phyloP scores from a whole-genome alignment of 2,113 vertebrate species.

The Oenanthe oenanthe region DNA sequence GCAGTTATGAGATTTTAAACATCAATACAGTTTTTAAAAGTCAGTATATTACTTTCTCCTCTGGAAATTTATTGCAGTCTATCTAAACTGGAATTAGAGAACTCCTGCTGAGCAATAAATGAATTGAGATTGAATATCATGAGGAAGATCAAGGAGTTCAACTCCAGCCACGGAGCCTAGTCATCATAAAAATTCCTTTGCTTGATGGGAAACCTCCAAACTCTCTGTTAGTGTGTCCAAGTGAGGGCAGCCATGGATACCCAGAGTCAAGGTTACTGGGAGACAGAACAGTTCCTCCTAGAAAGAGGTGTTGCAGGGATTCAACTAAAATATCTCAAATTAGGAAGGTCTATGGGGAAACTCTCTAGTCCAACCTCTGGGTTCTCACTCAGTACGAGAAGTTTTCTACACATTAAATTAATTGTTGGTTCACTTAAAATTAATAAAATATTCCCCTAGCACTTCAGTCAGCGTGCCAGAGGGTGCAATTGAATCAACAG shows the following conservation, averaged over 20 bases:
- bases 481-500: constrained; percentile 53
- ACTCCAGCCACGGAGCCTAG: not conserved
- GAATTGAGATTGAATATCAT: constrained; percentile 14
- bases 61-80: constrained; percentile 43
- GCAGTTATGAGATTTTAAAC: constrained; percentile 72
- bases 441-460: constrained; percentile 47
- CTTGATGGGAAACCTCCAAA: not conserved
- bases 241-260: not conserved
- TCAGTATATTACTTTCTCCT: constrained; percentile 65
- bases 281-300: not conserved
- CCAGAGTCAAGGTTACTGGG: not conserved
- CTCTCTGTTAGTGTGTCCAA: not conserved
- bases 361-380: not conserved
- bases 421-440: constrained; percentile 13
- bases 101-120: constrained; percentile 54
- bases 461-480: constrained; percentile 46
- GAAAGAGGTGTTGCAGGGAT: not conserved
- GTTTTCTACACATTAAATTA: not conserved
- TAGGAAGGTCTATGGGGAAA: not conserved
- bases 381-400: not conserved
- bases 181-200: not conserved
- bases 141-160: constrained; percentile 28
- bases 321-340: not conserved
- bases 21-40: constrained; percentile 72
- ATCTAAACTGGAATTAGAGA: constrained; percentile 27